Percentiles rank a stretch among this genome's conserved stretches.
Evolutionary conservation across 2,888 invertebrate species (phyloP).

Genomic region (Sphaerophoria taeniata): DNA sequence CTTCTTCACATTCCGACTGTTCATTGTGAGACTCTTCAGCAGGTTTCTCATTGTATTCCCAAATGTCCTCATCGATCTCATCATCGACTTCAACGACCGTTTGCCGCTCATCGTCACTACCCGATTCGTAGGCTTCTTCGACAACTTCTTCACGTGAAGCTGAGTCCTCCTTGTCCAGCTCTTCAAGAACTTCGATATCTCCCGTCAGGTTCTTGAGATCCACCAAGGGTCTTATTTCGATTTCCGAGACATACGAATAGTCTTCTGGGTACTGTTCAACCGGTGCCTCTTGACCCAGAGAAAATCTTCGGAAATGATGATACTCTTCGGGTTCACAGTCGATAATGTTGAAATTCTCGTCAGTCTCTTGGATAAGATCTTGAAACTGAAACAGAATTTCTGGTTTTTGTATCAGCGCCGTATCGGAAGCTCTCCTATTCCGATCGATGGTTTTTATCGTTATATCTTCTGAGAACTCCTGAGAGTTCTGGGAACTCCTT

Average conservation of each 20-base stretch:
- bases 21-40: slow-evolving; percentile 82
- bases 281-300: slow-evolving; percentile 80
- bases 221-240: slow-evolving; percentile 78
- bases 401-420: slow-evolving; percentile 78
- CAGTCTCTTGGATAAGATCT: slow-evolving; percentile 64
- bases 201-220: slow-evolving; percentile 79
- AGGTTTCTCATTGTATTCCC: slow-evolving; percentile 80
- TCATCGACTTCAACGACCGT: slow-evolving; percentile 82
- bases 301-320: slow-evolving; percentile 81
- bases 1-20: slow-evolving; percentile 82
- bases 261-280: slow-evolving; percentile 81
- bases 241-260: slow-evolving; percentile 79
- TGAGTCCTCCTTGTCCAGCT: neutral
- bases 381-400: slow-evolving; percentile 77
- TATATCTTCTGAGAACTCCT: slow-evolving; percentile 78
- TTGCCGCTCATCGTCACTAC: slow-evolving; percentile 81
- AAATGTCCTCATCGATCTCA: slow-evolving; percentile 81
- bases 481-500: slow-evolving; percentile 78
- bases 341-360: slow-evolving; percentile 68
- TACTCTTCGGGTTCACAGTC: slow-evolving; percentile 81
- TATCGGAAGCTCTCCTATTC: slow-evolving; percentile 81
- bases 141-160: slow-evolving; percentile 17
- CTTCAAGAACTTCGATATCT: slow-evolving; percentile 73
- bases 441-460: slow-evolving; percentile 79
- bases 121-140: slow-evolving; percentile 76